A percentile compares a stretch with the other conserved stretches of the same genome.
Conservation (phyloP, 2,888 invertebrate species). For the Hedychridium roseum region DNA sequence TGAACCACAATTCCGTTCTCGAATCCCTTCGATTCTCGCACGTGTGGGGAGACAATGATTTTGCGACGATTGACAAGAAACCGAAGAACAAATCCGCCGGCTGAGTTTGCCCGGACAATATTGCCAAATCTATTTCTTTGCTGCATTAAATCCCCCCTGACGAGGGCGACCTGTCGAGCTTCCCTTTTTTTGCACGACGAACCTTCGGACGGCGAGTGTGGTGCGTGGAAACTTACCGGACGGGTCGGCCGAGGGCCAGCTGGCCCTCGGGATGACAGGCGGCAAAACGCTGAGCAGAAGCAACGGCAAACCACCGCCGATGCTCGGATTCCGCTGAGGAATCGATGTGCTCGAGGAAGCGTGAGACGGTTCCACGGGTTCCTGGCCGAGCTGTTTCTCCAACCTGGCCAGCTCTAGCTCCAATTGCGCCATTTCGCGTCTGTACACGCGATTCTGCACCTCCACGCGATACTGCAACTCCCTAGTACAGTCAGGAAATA, state of each 20-base stretch:
- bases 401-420: slow-evolving; percentile 81
- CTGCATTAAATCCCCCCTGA: background rate
- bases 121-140: too few relatives aligned
- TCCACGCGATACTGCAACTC: slow-evolving; percentile 88
- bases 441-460: slow-evolving; percentile 90
- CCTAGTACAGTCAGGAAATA: too few relatives aligned
- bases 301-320: slow-evolving; percentile 76
- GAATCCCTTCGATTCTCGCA: too few relatives aligned
- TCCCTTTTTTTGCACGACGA: slow-evolving; percentile 26
- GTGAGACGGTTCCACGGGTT: slow-evolving; percentile 64
- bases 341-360: slow-evolving; percentile 69
- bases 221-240: slow-evolving; percentile 48
- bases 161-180: background rate
- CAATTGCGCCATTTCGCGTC: slow-evolving; percentile 79
- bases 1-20: too few relatives aligned
- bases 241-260: slow-evolving; percentile 79
- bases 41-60: too few relatives aligned
- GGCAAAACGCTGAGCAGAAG: slow-evolving; percentile 77
- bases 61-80: too few relatives aligned
- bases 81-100: too few relatives aligned
- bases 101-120: too few relatives aligned
- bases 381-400: slow-evolving; percentile 72
- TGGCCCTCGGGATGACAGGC: slow-evolving; percentile 78
- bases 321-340: slow-evolving; percentile 71
- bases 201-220: slow-evolving; percentile 1